phyloP scores from a whole-genome alignment of 1,140 invertebrate genomes.

The Drosophila fuyamai region DNA sequence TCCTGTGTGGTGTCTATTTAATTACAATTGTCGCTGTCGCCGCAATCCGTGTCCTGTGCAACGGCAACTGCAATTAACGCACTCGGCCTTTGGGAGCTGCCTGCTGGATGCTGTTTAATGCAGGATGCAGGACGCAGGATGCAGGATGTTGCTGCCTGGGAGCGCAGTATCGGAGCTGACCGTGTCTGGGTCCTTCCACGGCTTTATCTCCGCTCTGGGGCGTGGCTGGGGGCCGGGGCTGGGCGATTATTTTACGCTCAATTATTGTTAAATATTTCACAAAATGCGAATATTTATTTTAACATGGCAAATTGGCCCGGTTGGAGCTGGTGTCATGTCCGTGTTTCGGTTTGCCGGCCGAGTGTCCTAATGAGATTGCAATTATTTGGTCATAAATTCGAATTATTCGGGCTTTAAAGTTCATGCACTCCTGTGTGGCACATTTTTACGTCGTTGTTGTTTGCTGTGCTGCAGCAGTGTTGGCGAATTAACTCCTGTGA shows the following conservation, averaged over 20 bases:
- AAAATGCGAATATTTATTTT: constrained; percentile 76
- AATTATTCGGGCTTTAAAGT: constrained; percentile 82
- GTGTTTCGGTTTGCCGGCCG: constrained; percentile 52
- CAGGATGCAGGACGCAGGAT: constrained; percentile 21
- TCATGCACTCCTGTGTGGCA: constrained; percentile 57
- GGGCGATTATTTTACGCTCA: constrained; percentile 83
- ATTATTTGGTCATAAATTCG: constrained; percentile 84
- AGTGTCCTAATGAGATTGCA: constrained; percentile 84
- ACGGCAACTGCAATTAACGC: constrained; percentile 74
- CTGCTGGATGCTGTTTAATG: constrained; percentile 16
- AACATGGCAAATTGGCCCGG: constrained; percentile 59
- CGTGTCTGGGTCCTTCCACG: constrained; percentile 14
- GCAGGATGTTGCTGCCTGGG: constrained; percentile 29
- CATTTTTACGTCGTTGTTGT: constrained; percentile 52
- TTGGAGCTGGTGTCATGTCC: constrained; percentile 57
- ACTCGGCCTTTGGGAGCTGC: constrained; percentile 21
- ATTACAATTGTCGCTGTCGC: constrained; percentile 81
- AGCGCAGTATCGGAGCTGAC: constrained; percentile 20
- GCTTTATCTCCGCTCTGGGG: constrained; percentile 50
- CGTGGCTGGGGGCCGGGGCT: constrained; percentile 21
- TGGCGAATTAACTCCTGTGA: constrained; percentile 35
- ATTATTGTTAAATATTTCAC: constrained; percentile 84
- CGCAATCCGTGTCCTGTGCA: constrained; percentile 77
- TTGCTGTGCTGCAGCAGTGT: neutral
- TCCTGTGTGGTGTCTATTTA: constrained; percentile 81